Evolutionary conservation across 2,797 vertebrate genomes (phyloP).

Genomic region (Epinephelus awoara): DNA sequence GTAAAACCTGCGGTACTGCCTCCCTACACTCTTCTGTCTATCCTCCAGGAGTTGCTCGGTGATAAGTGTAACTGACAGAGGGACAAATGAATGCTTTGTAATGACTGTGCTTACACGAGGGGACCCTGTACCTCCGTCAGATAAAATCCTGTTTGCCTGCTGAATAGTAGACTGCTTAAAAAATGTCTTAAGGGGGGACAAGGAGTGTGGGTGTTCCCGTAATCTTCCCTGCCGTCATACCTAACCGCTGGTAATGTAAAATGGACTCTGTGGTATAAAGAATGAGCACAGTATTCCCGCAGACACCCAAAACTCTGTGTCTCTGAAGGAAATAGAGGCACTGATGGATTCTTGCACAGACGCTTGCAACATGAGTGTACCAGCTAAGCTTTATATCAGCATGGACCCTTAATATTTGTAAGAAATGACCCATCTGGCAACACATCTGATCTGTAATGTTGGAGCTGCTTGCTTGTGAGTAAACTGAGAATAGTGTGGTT

Average conservation of each 20-base stretch:
- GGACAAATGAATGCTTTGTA: background rate
- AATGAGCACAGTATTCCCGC: too few relatives aligned
- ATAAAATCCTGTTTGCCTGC: too few relatives aligned
- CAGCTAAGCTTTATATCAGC: too few relatives aligned
- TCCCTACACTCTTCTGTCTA: background rate
- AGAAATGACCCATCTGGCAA: too few relatives aligned
- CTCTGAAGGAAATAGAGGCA: too few relatives aligned
- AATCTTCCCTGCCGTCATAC: background rate
- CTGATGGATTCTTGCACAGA: too few relatives aligned
- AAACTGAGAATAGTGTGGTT: background rate
- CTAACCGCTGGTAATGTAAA: background rate
- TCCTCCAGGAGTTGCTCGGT: background rate
- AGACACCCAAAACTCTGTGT: too few relatives aligned
- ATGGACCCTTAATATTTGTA: too few relatives aligned
- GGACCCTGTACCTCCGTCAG: too few relatives aligned
- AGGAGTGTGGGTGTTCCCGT: background rate
- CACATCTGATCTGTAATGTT: background rate
- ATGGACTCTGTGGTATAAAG: background rate
- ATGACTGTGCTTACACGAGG: background rate
- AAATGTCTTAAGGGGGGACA: background rate
- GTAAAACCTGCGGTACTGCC: background rate
- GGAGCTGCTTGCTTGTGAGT: background rate
- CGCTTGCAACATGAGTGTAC: too few relatives aligned
- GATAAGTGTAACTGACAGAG: background rate
- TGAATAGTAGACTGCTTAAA: background rate